phyloP scores from a whole-genome alignment of 2,888 invertebrate genomes.

The Melanophora roralis region DNA sequence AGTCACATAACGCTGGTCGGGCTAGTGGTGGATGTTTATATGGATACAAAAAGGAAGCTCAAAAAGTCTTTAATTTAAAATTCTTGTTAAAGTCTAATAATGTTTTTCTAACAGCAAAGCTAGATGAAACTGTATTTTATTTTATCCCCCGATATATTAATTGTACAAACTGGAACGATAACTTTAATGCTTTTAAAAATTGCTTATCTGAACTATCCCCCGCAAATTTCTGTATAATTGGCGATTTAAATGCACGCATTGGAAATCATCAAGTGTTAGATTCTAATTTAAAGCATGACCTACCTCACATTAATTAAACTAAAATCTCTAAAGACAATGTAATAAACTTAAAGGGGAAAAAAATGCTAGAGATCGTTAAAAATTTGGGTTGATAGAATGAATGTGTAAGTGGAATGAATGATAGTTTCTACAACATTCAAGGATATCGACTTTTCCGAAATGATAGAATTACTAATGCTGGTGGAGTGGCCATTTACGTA shows the following conservation, averaged over 20 bases:
- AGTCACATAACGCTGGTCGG: not conserved
- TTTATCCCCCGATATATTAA: slow-evolving; percentile 10
- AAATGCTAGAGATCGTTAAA: not conserved
- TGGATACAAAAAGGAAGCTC: too few species aligned
- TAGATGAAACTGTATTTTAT: not conserved
- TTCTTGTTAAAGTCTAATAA: too few species aligned
- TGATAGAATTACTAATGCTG: too few species aligned
- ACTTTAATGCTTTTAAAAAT: not conserved
- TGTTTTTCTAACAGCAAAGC: not conserved
- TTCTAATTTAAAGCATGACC: not conserved
- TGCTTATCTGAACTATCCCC: not conserved
- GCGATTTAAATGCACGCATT: slow-evolving; percentile 24
- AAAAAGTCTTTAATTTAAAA: not conserved
- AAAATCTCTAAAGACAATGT: not conserved
- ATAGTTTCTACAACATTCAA: too few species aligned
- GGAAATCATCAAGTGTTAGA: slow-evolving; percentile 3
- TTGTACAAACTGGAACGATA: not conserved
- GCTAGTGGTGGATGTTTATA: too few species aligned
- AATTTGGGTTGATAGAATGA: not conserved
- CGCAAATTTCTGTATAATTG: not conserved
- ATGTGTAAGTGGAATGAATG: too few species aligned
- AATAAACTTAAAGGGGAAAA: not conserved
- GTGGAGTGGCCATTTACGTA: too few species aligned
- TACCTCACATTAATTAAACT: not conserved
- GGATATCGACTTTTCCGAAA: too few species aligned